Percentiles rank a stretch among this genome's conserved stretches.
These are phyloP conservation scores for Lasiurus borealis DNA, from an alignment of 2,113 vertebrate species.

Conservation along the genomic window DNA sequence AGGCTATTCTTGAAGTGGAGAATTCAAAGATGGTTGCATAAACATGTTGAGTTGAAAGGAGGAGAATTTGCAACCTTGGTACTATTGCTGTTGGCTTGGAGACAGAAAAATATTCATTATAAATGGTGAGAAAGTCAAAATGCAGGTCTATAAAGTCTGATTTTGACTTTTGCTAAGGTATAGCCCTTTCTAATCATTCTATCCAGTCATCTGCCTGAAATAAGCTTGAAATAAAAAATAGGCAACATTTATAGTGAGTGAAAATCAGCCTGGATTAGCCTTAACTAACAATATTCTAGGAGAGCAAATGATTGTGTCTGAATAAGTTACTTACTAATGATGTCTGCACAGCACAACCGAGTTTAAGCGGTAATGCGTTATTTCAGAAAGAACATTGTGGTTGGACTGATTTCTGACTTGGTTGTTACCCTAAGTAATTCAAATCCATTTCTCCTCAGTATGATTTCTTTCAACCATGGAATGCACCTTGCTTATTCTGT, in stretches of 20 bases:
- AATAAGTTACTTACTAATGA: neutral
- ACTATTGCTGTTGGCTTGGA: neutral
- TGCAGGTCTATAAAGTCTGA: neutral
- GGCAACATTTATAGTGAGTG: neutral
- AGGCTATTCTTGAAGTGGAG: neutral
- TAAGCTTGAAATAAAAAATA: neutral
- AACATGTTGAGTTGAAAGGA: neutral
- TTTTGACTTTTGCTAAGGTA: conserved; percentile 13
- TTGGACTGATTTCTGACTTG: neutral
- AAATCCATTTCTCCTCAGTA: neutral
- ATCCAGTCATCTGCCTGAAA: neutral
- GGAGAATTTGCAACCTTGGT: neutral
- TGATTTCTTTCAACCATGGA: neutral
- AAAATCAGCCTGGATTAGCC: neutral
- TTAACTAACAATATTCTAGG: neutral
- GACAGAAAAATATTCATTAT: neutral
- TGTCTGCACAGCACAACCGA: neutral
- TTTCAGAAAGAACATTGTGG: neutral
- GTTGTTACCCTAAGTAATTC: neutral
- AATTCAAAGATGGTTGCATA: neutral
- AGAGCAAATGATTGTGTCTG: conserved; percentile 14
- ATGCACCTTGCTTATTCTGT: neutral
- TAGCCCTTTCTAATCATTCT: neutral
- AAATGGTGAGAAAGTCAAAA: neutral
- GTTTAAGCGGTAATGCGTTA: neutral